Base-by-base conservation (phyloP, 2,888 invertebrate genomes). In the Ornithoptera priamus region DNA sequence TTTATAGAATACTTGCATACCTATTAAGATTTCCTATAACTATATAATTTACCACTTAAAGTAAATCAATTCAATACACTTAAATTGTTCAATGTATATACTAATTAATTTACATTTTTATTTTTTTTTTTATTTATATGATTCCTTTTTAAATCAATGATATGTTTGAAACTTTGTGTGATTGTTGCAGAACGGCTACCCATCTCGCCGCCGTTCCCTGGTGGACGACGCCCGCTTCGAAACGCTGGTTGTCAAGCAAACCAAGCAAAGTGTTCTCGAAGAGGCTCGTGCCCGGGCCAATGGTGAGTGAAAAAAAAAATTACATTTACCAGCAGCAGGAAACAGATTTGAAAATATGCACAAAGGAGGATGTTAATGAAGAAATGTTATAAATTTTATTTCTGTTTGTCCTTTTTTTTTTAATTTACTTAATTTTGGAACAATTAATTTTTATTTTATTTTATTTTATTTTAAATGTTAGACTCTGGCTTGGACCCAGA, bases 181-280 rank as follows among this genome's bases (percentile, higher is more conserved):
- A 71, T 86, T 87, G 82, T 95, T 95, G 58, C 94, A 99, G 99
- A 98, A 99, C 94, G 99, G 99, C 74, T 99, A 99, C 88, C 97
- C 98, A 79, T 97, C 98, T 74, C 95, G 98, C 82, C 96, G 98
- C 80, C 96, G 99, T 82, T 99, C 99, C 75, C 95, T 99, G 75
- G 99, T 99, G 68, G 99, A 98, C 83, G 99, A 99, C 92, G 99
- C 99, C 78, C 96, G 98, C 81, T 99, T 99, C 90, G 99, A 99
- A 90, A 98, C 97, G 73, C 94, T 97, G 84, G 97, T 99, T 80
- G 98, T 99, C 84, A 97, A 97, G 92, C 98, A 98, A 94, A 97
- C 96, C 86, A 97, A 98, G 90, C 97, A 97, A 93, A 97, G 95
- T 81, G 97, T 97, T 77, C 93, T 98, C 81, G 97, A 97, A 85